A percentile compares a stretch with the other conserved stretches of the same genome.
Evolutionary conservation across 2,797 vertebrate species (phyloP).

Genomic region (Microhierax caerulescens): DNA sequence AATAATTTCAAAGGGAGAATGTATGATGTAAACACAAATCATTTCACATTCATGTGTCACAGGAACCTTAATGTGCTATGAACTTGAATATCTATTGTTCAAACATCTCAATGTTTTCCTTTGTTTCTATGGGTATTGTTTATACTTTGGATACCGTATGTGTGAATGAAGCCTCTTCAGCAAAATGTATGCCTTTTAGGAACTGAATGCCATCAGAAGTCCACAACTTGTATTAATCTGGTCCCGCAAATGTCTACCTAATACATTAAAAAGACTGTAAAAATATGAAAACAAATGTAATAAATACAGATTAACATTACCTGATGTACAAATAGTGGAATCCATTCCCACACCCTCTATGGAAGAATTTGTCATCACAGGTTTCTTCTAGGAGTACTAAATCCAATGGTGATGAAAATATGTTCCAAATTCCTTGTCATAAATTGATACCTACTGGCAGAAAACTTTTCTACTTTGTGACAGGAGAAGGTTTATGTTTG

Average conservation of each 20-base stretch:
- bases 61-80: not conserved
- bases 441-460: not conserved
- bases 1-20: constrained; percentile 1
- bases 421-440: not conserved
- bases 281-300: not conserved
- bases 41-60: not conserved
- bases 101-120: not conserved
- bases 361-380: not conserved
- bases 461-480: not conserved
- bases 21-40: not conserved
- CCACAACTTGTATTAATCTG: not conserved
- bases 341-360: not conserved
- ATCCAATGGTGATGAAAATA: not conserved
- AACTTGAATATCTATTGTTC: constrained; percentile 30
- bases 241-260: not conserved
- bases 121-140: constrained; percentile 15
- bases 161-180: not conserved
- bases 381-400: not conserved
- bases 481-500: not conserved
- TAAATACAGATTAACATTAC: not conserved
- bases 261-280: not conserved
- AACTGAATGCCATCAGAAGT: not conserved
- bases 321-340: not conserved
- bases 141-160: not conserved
- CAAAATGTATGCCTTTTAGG: not conserved